A percentile compares a stretch with the other conserved stretches of the same genome.
Evolutionary conservation across 2,113 vertebrate genomes (phyloP).

Genomic region (Sterrhoptilus dennistouni): DNA sequence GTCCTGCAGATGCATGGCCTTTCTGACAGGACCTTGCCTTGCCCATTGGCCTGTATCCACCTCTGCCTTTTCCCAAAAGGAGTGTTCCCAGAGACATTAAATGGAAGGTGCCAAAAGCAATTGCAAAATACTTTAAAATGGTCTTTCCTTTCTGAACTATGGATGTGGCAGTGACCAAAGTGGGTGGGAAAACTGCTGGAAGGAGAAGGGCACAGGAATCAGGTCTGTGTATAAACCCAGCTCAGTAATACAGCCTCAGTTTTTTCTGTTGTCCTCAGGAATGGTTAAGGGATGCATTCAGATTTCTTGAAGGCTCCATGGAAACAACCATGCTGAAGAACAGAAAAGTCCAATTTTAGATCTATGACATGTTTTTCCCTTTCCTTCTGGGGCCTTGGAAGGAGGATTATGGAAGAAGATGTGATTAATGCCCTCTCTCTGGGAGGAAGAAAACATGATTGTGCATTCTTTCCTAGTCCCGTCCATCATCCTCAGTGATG

Average conservation of each 20-base stretch:
- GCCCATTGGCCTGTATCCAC: rapidly evolving
- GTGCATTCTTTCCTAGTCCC: constrained; percentile 13
- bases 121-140: not conserved
- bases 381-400: constrained; percentile 25
- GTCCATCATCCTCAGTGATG: not conserved
- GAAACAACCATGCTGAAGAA: constrained; percentile 8
- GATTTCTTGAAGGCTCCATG: not conserved
- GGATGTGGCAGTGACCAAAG: not conserved
- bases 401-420: constrained; percentile 19
- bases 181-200: not conserved
- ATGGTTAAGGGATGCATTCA: not conserved
- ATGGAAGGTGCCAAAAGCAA: not conserved
- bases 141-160: not conserved
- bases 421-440: constrained; percentile 51
- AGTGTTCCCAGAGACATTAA: rapidly evolving
- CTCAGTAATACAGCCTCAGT: not conserved
- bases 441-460: constrained; percentile 40
- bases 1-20: not conserved
- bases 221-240: not conserved
- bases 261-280: not conserved
- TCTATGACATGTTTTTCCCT: constrained; percentile 32
- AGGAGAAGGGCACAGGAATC: not conserved
- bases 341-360: constrained; percentile 10
- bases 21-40: not conserved
- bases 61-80: not conserved